Conservation (phyloP, 2,888 invertebrate genomes). For the Tipula confusa region DNA sequence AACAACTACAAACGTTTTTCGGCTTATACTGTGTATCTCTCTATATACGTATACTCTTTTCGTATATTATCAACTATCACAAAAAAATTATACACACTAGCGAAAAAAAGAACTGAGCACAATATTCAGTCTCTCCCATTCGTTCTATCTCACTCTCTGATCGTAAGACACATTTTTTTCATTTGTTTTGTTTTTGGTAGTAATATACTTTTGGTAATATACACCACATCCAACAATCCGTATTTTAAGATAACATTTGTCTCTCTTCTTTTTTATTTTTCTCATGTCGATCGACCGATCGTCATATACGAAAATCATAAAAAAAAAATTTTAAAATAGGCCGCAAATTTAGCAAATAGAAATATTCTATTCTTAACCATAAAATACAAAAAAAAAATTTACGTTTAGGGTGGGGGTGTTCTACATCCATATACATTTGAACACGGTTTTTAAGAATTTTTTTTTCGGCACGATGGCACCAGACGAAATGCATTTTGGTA, state of each 20-base stretch:
- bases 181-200: not conserved
- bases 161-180: not conserved
- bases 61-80: conserved; percentile 3
- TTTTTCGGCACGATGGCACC: not conserved
- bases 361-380: not conserved
- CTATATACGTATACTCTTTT: conserved; percentile 12
- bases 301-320: not conserved
- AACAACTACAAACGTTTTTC: conserved; percentile 14
- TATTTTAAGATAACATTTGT: not conserved
- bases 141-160: not conserved
- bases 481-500: not conserved
- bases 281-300: not conserved
- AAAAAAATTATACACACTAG: not conserved
- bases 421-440: not conserved
- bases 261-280: not conserved
- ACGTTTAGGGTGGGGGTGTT: not conserved
- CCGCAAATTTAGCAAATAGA: not conserved
- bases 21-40: not conserved
- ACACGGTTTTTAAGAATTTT: not conserved
- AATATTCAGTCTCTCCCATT: not conserved
- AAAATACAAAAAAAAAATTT: not conserved
- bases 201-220: not conserved
- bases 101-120: not conserved
- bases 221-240: not conserved
- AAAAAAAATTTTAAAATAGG: not conserved